Percentiles rank a stretch among this genome's conserved stretches.
Conservation (phyloP, 2,888 invertebrate genomes). For the Mythimna lalbum region DNA sequence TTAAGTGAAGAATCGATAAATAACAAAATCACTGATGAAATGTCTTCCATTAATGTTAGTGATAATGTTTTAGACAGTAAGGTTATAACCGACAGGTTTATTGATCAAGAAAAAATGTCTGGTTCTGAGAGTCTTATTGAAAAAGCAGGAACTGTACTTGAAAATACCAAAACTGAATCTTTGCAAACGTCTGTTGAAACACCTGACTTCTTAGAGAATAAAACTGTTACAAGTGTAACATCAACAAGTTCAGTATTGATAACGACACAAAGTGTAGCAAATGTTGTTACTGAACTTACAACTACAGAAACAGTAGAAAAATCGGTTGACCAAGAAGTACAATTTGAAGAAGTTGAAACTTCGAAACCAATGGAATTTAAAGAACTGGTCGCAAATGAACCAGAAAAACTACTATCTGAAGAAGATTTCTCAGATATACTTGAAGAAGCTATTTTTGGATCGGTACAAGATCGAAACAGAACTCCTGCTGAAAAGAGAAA, state of each 20-base stretch:
- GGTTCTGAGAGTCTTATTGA: slow-evolving; percentile 9
- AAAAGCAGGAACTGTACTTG: slow-evolving; percentile 4
- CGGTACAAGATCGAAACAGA: slow-evolving; percentile 90
- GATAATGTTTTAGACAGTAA: slow-evolving; percentile 57
- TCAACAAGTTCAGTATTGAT: slow-evolving; percentile 7
- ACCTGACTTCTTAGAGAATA: slow-evolving; percentile 1
- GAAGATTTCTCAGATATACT: slow-evolving; percentile 71
- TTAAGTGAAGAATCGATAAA: slow-evolving; percentile 61
- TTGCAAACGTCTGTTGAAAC: neutral
- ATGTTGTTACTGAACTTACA: slow-evolving; percentile 18
- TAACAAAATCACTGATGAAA: slow-evolving; percentile 74
- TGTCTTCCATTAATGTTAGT: slow-evolving; percentile 71
- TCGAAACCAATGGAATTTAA: neutral
- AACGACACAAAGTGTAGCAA: slow-evolving; percentile 23
- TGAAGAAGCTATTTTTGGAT: slow-evolving; percentile 92
- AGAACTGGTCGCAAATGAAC: neutral
- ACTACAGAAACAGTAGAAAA: slow-evolving; percentile 17
- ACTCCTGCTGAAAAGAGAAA: slow-evolving; percentile 56
- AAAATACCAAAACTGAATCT: slow-evolving; percentile 3
- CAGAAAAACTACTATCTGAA: slow-evolving; percentile 57
- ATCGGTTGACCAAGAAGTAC: slow-evolving; percentile 2
- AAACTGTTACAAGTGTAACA: neutral
- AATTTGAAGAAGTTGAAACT: slow-evolving; percentile 4
- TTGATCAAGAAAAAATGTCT: slow-evolving; percentile 33
- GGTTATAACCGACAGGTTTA: slow-evolving; percentile 32